Evolutionary conservation across 2,113 vertebrate species (phyloP), one percentile per base, ranked within the genome.

Genomic region (Oreochromis niloticus): DNA sequence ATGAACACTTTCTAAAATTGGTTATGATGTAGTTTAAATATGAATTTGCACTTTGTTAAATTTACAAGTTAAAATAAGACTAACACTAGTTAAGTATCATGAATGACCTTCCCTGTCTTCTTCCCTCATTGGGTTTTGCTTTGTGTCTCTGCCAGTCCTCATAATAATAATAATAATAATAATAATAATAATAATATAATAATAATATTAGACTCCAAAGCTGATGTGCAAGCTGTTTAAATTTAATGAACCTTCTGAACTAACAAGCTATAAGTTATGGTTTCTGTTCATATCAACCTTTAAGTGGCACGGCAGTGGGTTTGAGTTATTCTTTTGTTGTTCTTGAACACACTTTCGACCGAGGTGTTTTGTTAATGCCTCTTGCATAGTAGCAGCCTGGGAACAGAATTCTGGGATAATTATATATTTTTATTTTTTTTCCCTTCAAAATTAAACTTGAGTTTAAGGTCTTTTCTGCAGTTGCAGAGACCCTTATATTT

Each of bases 31-130:
- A 95, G 94, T 94, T 86, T 94, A 93, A 91, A 90, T 54, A 41
- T 86, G 89, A 93, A 95, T 95, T 94, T 96, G 96, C 96, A 97
- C 96, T 97, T 97, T 94, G 95, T 96, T 94, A 94, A 94, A 93
- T 93, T 85, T 93, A 89, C 89, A 94, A 88, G 94, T 93, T 95
- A 93, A 95, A 86, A 90, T 92, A 95, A 94, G 94, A 93, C 91
- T 93, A 97, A 97, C 95, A 96, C 95, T 96, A 96, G 96, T 93
- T 95, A 93, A 19, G 95, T 95, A 84, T 93, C 89, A 90, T 97
- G 95, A 92, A 56, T 56, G 54, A 56, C 54, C 54, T 27, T 27
- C 11, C 54, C 54, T 56, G 55, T 56, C 55, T 50, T 89, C 83
- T 89, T 78, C 50, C 81, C 86, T 88, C 55, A 54, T 90, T 75